Percentiles rank a stretch among this genome's conserved stretches.
Evolutionary conservation across 2,888 invertebrate species (phyloP).

Genomic region (Fissipunctia ypsillon): DNA sequence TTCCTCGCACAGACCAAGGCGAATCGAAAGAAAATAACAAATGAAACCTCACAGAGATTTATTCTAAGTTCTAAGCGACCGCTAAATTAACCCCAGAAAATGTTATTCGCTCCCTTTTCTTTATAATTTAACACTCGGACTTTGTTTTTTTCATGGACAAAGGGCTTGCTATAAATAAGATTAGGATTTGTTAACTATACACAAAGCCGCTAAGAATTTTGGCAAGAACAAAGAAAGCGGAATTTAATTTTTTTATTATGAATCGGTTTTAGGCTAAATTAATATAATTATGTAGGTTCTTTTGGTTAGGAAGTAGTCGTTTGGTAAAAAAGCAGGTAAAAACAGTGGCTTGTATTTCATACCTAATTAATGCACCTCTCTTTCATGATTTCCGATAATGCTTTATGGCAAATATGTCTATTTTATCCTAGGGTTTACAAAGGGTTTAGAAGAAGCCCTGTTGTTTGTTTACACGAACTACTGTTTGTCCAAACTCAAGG

Average conservation of each 20-base stretch:
- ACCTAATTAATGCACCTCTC: background rate
- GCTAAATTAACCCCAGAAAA: slow-evolving; percentile 76
- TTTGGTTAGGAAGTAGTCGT: background rate
- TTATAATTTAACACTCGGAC: slow-evolving; percentile 76
- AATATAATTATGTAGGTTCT: background rate
- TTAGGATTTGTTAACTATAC: slow-evolving; percentile 41
- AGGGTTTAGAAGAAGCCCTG: background rate
- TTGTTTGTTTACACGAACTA: background rate
- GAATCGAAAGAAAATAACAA: slow-evolving; percentile 68
- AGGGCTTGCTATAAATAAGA: slow-evolving; percentile 57
- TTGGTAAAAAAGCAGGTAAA: background rate
- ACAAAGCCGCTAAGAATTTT: slow-evolving; percentile 23
- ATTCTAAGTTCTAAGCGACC: slow-evolving; percentile 77
- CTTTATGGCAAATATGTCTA: background rate
- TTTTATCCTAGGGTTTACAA: background rate
- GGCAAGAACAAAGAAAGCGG: slow-evolving; percentile 30
- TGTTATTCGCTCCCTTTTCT: slow-evolving; percentile 78
- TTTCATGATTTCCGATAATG: background rate
- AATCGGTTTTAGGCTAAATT: background rate
- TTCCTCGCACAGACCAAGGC: slow-evolving; percentile 31
- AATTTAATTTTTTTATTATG: slow-evolving; percentile 12
- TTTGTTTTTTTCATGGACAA: slow-evolving; percentile 73
- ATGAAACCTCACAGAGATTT: slow-evolving; percentile 78
- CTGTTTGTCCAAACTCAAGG: too few relatives aligned
- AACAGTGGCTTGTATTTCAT: background rate